Evolutionary conservation across 2,113 vertebrate genomes (phyloP), one percentile per base, ranked within the genome.

Genomic region (Scomber japonicus): DNA sequence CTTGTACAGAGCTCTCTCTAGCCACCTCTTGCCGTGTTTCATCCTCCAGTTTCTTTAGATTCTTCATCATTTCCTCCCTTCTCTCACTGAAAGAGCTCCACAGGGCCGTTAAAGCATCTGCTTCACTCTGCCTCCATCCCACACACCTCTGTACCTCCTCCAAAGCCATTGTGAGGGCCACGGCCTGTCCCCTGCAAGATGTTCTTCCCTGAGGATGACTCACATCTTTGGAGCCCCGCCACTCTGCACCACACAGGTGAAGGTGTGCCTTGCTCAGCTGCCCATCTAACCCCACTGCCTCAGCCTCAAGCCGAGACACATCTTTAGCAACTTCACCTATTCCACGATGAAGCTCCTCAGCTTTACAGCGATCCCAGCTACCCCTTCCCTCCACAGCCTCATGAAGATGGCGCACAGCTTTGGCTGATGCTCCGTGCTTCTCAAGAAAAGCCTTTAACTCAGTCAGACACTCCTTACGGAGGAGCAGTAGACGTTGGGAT

Each of bases 111-210:
- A 98, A 91, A 19, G 96, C 96, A 60, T 99, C 97, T 1, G 97
- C 97, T 82, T 99, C 97, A 61, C 96, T 97, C 89, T 97, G 98
- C 87, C 96, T 98, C 73, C 95, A 96, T n/a, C 98, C 98, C 61
- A 99, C 89, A 1, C 96, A 92, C 80, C 91, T 97, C 92, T 97
- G 97, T 61, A 97, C 94, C 65, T 91, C 87, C 70, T 99, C 97
- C 65, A 99, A 65, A 56, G 96, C 95, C 59, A 88, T 63, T 2
- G 81, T 92, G 17, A 99, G 90, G 30, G 91, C 93, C 73, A 97
- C 96, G 0, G 94, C 95, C 5, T 96, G 77, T 17, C 93, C 93
- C 71, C 97, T 95, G 92, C 98, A 98, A 11, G 97, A 97, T 0
- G 94, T 96, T 78, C 96, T 96, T 24, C 80, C 95, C 57, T 83